phyloP scores from a whole-genome alignment of 1,140 invertebrate genomes.

The Trachymyrmex cornetzi region DNA sequence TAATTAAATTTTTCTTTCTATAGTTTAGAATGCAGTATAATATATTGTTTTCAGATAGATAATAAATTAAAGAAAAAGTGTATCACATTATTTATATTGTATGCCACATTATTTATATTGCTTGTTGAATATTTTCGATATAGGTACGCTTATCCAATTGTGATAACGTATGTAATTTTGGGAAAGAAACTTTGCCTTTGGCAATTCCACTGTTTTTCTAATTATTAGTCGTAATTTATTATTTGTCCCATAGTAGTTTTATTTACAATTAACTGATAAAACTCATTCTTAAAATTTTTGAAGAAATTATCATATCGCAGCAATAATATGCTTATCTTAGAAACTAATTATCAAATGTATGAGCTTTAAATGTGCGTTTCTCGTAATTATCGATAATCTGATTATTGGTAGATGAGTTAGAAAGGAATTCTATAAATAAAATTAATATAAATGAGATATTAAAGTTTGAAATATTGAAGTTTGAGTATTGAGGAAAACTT shows the following conservation, averaged over 20 bases:
- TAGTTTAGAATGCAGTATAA: slow-evolving; percentile 3
- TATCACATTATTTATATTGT: neutral
- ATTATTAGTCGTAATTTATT: neutral
- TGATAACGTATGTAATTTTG: neutral
- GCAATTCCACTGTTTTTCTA: neutral
- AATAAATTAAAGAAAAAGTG: slow-evolving; percentile 12
- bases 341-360: neutral
- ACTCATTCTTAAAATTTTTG: neutral
- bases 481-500: neutral
- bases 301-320: neutral
- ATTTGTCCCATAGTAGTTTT: neutral
- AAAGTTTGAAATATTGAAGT: neutral
- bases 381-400: neutral
- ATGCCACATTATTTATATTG: neutral
- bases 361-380: neutral
- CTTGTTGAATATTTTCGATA: neutral
- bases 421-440: neutral
- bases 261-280: neutral
- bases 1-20: neutral
- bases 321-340: neutral
- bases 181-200: neutral
- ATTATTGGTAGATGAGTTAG: neutral
- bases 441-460: neutral
- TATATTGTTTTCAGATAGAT: neutral
- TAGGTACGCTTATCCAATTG: neutral